These are phyloP conservation scores for Rhinogobius similis DNA, from an alignment of 2,113 vertebrate genomes.

Conservation along the genomic window DNA sequence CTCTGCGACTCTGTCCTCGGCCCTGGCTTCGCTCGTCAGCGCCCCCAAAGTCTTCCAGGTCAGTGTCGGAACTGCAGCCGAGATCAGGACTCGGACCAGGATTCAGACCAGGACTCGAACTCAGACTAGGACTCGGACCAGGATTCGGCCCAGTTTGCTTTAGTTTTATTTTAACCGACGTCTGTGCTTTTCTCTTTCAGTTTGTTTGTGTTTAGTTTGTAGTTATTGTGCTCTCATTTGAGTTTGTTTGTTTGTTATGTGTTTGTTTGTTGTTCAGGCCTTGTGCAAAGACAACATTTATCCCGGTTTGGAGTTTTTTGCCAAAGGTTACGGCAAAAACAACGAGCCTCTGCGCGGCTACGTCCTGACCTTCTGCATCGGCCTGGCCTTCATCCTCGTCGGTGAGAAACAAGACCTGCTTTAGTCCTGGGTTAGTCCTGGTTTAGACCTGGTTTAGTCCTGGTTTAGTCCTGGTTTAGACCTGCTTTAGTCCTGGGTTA, in stretches of 20 bases:
- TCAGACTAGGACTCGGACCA: too few species aligned
- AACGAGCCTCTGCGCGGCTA: conserved; percentile 96
- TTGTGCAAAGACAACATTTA: conserved; percentile 98
- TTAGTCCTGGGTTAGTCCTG: background rate
- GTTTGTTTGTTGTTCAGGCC: conserved; percentile 73
- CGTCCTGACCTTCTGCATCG: conserved; percentile 93
- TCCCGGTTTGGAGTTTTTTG: conserved; percentile 90
- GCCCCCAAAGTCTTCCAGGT: conserved; percentile 98
- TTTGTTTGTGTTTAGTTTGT: too few species aligned
- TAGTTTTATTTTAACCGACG: too few species aligned
- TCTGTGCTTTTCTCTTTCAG: too few species aligned
- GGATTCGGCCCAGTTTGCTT: too few species aligned
- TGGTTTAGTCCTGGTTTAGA: background rate
- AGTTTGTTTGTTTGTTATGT: background rate
- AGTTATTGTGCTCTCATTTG: too few species aligned
- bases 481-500: too few species aligned
- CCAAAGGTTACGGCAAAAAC: conserved; percentile 96
- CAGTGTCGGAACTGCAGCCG: background rate
- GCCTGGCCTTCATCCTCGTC: conserved; percentile 95
- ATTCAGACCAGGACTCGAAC: too few species aligned
- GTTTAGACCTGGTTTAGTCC: background rate
- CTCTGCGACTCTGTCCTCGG: conserved; percentile 94
- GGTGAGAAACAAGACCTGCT: conserved; percentile 73
- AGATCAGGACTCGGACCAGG: too few species aligned
- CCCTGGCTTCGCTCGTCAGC: conserved; percentile 94